Evolutionary conservation across 2,113 vertebrate genomes (phyloP), one percentile per base, ranked within the genome.

Genomic region (Cyprinodon brontotheroides): DNA sequence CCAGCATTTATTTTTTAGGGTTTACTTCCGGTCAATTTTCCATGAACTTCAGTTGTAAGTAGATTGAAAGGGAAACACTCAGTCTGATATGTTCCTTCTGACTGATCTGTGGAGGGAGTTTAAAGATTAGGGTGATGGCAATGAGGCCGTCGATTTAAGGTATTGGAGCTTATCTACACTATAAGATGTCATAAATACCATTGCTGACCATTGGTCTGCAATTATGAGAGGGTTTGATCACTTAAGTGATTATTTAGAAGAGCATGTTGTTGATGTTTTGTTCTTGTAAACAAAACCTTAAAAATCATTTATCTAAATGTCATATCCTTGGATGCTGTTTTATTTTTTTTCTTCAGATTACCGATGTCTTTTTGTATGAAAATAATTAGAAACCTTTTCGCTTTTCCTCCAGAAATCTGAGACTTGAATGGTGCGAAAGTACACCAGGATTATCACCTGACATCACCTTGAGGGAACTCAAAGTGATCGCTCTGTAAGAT

Each of bases 361-460:
- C 29, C 1, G 29, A 29, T 29, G 29, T 1, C 29, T 29, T 29
- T 29, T 65, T 80, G 47, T 64, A 50, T 57, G 8, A 79, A 50
- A 11, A 17, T 75, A 45, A 53, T 87, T 77, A 87, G 65, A 75
- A 37, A 63, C 48, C 76, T 77, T 74, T 70, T 61, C 38, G 3
- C 50, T 78, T 65, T 70, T 29, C 29, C 47, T 74, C 62, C 82
- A 91, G 90, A 75, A 79, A 69, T 75, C 37, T 68, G 75, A 79
- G 70, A 81, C 61, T 68, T 64, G 61, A 84, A 61, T 41, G 72
- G 74, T 76, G 80, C 82, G 87, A 91, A 85, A 75, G 37, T 88
- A 81, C 77, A 53, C 70, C 78, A 73, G 86, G 87, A 92, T 89
- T 90, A 85, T 80, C 76, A 70, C 76, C 80, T 82, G 86, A 90